Percentiles rank a stretch among this genome's conserved stretches.
Evolutionary conservation across 2,888 invertebrate species (phyloP).

Genomic region (Odiellus spinosus): DNA sequence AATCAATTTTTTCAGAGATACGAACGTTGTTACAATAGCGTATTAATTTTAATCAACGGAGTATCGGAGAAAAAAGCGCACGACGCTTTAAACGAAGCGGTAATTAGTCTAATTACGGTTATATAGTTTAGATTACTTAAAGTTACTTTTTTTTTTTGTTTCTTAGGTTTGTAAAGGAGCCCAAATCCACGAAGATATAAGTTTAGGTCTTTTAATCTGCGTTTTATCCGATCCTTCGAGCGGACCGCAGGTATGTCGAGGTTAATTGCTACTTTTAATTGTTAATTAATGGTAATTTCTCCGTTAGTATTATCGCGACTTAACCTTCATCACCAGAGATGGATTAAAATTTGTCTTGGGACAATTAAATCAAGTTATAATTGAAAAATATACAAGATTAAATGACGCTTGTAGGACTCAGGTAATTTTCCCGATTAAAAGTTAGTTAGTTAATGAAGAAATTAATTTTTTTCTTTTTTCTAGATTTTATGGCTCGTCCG

Average conservation of each 20-base stretch:
- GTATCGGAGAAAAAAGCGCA: conserved; percentile 86
- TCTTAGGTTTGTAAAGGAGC: conserved; percentile 47
- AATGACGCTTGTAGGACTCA: conserved; percentile 54
- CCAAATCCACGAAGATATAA: conserved; percentile 79
- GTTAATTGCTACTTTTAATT: background rate
- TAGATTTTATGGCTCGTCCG: conserved; percentile 79
- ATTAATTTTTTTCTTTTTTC: conserved; percentile 6
- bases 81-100: conserved; percentile 73
- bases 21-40: conserved; percentile 61
- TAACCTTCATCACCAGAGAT: conserved; percentile 75
- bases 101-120: too few species aligned
- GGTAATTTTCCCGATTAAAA: conserved; percentile 20
- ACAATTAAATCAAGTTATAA: conserved; percentile 64
- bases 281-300: conserved; percentile 17
- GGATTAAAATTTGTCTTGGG: conserved; percentile 65
- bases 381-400: conserved; percentile 74
- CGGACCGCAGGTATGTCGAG: conserved; percentile 26
- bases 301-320: conserved; percentile 78
- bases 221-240: conserved; percentile 65
- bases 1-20: conserved; percentile 55
- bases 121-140: too few species aligned
- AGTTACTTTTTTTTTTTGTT: background rate
- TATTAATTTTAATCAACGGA: conserved; percentile 60
- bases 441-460: background rate
- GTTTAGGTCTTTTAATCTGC: conserved; percentile 69